phyloP scores from a whole-genome alignment of 2,113 vertebrate genomes.

The Edolisoma coerulescens region DNA sequence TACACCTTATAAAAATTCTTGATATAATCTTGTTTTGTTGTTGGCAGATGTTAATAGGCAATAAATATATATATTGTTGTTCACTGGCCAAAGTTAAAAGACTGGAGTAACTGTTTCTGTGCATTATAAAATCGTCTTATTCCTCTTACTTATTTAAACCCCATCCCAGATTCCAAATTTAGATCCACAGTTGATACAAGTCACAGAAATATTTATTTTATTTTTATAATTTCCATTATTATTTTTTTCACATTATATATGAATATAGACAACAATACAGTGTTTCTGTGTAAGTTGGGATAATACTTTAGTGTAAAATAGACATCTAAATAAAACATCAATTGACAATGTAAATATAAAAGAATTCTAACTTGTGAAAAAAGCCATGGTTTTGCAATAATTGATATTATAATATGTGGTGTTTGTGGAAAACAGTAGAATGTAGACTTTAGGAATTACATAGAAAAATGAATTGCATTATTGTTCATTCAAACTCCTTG shows the following conservation, averaged over 20 bases:
- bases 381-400: not conserved
- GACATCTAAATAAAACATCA: not conserved
- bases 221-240: not conserved
- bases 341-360: not conserved
- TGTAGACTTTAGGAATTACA: not conserved
- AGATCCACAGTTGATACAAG: not conserved
- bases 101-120: constrained; percentile 35
- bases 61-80: constrained; percentile 29
- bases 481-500: not conserved
- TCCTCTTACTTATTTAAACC: not conserved
- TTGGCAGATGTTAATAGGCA: not conserved
- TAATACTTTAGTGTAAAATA: not conserved
- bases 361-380: not conserved
- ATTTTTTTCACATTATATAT: not conserved
- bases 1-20: not conserved
- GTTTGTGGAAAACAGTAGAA: not conserved
- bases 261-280: not conserved
- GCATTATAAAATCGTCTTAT: constrained; percentile 19
- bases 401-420: not conserved
- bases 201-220: not conserved
- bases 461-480: not conserved
- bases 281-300: not conserved
- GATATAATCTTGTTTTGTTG: constrained; percentile 2
- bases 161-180: not conserved
- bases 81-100: constrained; percentile 12